Evolutionary conservation across 2,113 vertebrate species (phyloP), one percentile per base, ranked within the genome.

Genomic region (Nyctereutes procyonoides): DNA sequence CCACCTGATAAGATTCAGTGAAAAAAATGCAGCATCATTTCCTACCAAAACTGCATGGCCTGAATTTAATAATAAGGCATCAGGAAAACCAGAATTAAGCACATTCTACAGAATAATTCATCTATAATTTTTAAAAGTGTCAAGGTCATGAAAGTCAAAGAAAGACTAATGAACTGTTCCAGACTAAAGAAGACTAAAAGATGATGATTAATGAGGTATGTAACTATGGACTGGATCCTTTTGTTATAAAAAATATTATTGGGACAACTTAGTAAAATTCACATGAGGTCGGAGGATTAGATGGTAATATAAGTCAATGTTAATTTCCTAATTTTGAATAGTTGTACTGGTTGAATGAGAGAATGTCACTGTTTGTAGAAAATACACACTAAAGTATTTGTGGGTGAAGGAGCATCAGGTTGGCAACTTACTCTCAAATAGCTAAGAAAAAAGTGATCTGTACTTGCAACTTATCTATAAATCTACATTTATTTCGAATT

Each of bases 81-180:
- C 8, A 92, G 35, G 58, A 87, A 91, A 82, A 35, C 53, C 15
- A 4, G 62, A 76, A 82, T 53, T 82, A 77, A 96, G 76, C 53
- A 88, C 28, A 63, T n/a, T 93, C 19, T 93, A 62, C 28, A 56
- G 58, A 96, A 92, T 53, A 96, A 92, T n/a, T 69, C 24, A 90
- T 76, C 38, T 83, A 56, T 62, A 83, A n/a, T 77, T 67, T 89
- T 90, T 30, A 51, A 74, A 90, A 81, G 63, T 86, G 28, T 74
- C 71, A 90, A 90, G 73, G 14, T 90, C 79, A 76, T 35, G 38
- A 60, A 88, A 92, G 83, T 92, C 51, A 79, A 83, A 74, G 43
- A 65, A 77, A 92, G 58, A 93, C 19, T 53, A 12, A 90, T 28
- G 58, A 93, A 67, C 17, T 87, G 38, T n/a, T 84, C 2, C 43